phyloP scores from a whole-genome alignment of 2,113 vertebrate species.

The Cyanoderma ruficeps region DNA sequence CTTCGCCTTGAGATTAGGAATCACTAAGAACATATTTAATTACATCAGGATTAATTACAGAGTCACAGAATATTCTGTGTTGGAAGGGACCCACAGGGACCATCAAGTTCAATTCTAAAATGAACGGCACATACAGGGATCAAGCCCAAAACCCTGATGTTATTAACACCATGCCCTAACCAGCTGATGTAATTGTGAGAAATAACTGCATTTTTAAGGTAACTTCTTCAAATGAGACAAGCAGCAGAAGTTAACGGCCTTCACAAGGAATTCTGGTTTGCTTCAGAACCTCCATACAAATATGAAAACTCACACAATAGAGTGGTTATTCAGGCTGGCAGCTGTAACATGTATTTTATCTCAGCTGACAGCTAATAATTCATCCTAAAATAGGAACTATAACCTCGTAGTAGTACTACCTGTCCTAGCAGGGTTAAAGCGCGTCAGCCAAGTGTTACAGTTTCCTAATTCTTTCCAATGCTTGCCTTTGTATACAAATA shows the following conservation, averaged over 20 bases:
- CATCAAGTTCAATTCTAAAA: not conserved
- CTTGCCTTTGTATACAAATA: not conserved
- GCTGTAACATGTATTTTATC: not conserved
- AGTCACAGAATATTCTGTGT: not conserved
- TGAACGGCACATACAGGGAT: not conserved
- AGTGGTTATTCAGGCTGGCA: not conserved
- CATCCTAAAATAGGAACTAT: not conserved
- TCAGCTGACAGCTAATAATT: not conserved
- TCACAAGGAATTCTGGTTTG: not conserved
- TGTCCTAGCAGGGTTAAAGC: not conserved
- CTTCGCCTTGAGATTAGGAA: not conserved
- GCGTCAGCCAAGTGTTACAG: not conserved
- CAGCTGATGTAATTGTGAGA: not conserved
- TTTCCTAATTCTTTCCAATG: not conserved
- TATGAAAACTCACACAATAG: not conserved
- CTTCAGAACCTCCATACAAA: not conserved
- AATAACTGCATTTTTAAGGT: not conserved
- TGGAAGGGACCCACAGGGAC: not conserved
- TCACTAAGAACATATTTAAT: not conserved
- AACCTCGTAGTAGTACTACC: not conserved
- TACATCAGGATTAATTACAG: not conserved
- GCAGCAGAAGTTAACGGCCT: not conserved
- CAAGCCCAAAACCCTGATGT: not conserved
- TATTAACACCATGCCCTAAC: not conserved
- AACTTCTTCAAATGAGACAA: not conserved